Evolutionary conservation across 1,140 invertebrate species (phyloP), one percentile per base, ranked within the genome.

Genomic region (Calycopis cecrops): DNA sequence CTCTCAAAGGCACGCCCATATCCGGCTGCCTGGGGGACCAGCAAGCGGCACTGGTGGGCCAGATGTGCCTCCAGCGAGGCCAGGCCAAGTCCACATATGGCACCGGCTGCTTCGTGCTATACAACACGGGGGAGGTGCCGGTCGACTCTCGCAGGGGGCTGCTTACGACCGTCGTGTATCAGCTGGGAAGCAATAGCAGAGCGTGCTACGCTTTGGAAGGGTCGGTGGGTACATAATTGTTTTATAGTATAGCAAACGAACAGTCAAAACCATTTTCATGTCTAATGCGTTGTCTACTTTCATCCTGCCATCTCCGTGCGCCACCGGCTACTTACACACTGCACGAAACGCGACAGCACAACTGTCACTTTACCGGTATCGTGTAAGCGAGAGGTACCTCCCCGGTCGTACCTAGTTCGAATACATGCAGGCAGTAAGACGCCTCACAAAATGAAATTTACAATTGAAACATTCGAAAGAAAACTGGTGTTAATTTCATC

Each of bases 11-110:
- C 16, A 85, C 95, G 18, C 93, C 94, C 4, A 93, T 98, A 57
- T 91, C 94, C 10, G 95, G 95, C 0, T 95, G 94, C 83, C 85
- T 99, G 57, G 98, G 98, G 7, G 97, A 99, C 86, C 98, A 99
- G 76, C 97, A 98, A 88, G 94, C 97, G 0, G 97, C 98, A 3
- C 86, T 99, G 17, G 93, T 99, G 1, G 98, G 98, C 0, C 98
- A 99, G 77, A 92, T 94, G 78, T 99, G 98, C 76, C 90, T 99
- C 48, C 90, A 91, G 49, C 90, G 92, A 59, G 98, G 98, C 0
- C 93, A 96, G 76, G 96, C 97, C 0, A 99, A 99, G 87, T 97
- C 96, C 61, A 99, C 98, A 6, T 98, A 97, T 78, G 97, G 98
- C 37, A 99, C 98, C 48, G 98, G 98, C 1, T 99, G 97, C 69